A percentile compares a stretch with the other conserved stretches of the same genome.
Evolutionary conservation across 2,888 invertebrate genomes (phyloP).

Genomic region (Acleris holmiana): DNA sequence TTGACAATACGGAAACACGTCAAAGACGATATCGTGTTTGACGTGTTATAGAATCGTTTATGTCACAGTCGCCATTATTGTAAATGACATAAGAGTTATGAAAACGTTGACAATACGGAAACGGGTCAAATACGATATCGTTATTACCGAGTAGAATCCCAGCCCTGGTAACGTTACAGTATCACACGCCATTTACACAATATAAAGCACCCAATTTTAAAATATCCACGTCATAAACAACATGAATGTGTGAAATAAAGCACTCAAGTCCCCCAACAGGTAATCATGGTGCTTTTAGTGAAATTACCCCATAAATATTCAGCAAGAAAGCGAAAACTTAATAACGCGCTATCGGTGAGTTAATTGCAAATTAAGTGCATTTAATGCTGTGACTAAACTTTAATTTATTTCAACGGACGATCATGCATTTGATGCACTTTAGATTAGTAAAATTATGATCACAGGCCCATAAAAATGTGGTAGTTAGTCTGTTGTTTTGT

Average conservation of each 20-base stretch:
- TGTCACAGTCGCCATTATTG: too few relatives aligned
- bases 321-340: slow-evolving; percentile 68
- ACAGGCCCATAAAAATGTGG: not conserved
- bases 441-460: slow-evolving; percentile 14
- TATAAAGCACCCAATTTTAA: not conserved
- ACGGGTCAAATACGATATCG: too few relatives aligned
- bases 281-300: slow-evolving; percentile 77
- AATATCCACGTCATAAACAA: slow-evolving; percentile 19
- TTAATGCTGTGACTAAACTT: slow-evolving; percentile 48
- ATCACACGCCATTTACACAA: slow-evolving; percentile 1
- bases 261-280: slow-evolving; percentile 55
- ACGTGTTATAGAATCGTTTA: too few relatives aligned
- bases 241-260: slow-evolving; percentile 48
- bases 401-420: slow-evolving; percentile 32
- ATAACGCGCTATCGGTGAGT: slow-evolving; percentile 67
- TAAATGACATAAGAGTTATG: too few relatives aligned
- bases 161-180: not conserved
- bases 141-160: too few relatives aligned
- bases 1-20: too few relatives aligned
- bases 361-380: slow-evolving; percentile 74
- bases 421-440: slow-evolving; percentile 44
- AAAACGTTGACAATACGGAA: too few relatives aligned
- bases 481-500: not conserved
- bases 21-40: too few relatives aligned
- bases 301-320: slow-evolving; percentile 82